Conservation (phyloP, 2,113 vertebrate genomes). For the Potamarius usumacintae region DNA sequence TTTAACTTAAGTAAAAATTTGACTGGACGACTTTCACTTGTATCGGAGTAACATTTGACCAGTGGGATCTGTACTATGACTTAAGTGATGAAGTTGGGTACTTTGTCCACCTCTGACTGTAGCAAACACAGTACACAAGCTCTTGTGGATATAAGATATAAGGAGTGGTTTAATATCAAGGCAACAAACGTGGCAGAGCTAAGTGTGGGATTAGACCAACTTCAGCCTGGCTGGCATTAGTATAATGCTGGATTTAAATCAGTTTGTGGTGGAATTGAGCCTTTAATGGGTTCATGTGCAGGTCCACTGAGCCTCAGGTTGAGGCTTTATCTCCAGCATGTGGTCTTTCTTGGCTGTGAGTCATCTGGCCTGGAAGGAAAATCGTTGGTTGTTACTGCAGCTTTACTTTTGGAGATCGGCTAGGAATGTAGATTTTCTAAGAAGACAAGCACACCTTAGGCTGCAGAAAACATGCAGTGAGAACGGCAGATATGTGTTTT, state of each 20-base stretch:
- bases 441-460: not conserved
- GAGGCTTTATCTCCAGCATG: not conserved
- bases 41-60: no score
- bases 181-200: not conserved
- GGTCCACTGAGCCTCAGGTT: not conserved
- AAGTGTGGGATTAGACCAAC: not conserved
- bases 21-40: no score
- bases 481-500: not conserved
- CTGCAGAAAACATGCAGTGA: not conserved
- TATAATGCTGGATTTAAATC: not conserved
- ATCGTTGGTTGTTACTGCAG: not conserved
- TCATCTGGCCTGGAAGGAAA: slow-evolving; percentile 17
- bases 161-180: not conserved
- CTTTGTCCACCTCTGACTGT: no score
- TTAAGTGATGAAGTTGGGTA: no score
- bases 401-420: not conserved
- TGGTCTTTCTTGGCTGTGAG: not conserved
- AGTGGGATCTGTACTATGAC: no score
- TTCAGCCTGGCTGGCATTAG: slow-evolving; percentile 1
- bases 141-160: no score
- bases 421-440: not conserved
- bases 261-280: not conserved
- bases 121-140: not conserved
- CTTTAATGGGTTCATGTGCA: not conserved
- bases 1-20: no score